A percentile compares a stretch with the other conserved stretches of the same genome.
These are phyloP conservation scores for Suricata suricatta DNA, from an alignment of 2,113 vertebrate genomes.

Conservation along the genomic window DNA sequence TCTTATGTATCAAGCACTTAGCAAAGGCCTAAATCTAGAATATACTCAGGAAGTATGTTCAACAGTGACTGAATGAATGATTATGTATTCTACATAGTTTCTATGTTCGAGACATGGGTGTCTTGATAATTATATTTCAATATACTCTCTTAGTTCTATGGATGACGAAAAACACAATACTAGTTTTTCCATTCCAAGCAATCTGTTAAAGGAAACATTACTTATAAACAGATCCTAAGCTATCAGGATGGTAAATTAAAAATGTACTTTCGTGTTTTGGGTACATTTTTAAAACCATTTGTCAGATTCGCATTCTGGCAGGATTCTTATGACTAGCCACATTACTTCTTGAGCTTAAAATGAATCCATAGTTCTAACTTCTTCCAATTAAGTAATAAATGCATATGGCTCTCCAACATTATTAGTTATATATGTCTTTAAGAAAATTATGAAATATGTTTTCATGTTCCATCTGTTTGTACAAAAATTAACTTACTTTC, in stretches of 20 bases:
- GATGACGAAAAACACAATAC: conserved; percentile 59
- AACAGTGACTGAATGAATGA: neutral
- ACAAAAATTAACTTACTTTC: neutral
- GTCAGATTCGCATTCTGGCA: conserved; percentile 62
- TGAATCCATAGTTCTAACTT: conserved; percentile 18
- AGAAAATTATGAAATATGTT: neutral
- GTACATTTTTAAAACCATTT: conserved; percentile 70
- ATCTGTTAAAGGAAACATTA: conserved; percentile 72
- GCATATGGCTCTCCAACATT: neutral
- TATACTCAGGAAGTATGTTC: neutral
- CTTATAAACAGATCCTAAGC: conserved; percentile 73
- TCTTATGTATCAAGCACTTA: neutral
- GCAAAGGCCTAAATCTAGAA: neutral
- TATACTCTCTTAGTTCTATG: conserved; percentile 46
- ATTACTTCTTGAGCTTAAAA: conserved; percentile 60
- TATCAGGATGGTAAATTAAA: conserved; percentile 73
- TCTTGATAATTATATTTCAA: conserved; percentile 64
- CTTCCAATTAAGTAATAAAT: conserved; percentile 54
- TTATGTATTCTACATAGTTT: neutral
- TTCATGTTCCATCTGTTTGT: neutral
- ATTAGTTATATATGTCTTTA: conserved; percentile 10
- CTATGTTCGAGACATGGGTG: neutral
- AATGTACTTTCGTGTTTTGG: conserved; percentile 68
- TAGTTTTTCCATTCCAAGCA: conserved; percentile 66
- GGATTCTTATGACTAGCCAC: conserved; percentile 61